phyloP scores from a whole-genome alignment of 2,888 invertebrate genomes.

The Chrysina gloriosa region DNA sequence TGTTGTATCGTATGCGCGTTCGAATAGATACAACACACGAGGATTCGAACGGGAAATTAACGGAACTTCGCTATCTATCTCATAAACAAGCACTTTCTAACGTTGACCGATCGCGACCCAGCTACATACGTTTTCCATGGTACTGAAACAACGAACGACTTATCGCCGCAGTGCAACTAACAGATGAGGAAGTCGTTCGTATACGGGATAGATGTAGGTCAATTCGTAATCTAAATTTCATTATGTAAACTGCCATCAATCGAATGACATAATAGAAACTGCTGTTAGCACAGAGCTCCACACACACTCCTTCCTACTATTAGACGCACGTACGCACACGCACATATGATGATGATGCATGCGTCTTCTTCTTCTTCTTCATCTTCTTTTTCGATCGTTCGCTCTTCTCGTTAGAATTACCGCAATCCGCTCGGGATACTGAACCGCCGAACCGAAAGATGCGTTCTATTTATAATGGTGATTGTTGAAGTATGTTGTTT shows the following conservation, averaged over 20 bases:
- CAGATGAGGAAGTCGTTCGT: constrained; percentile 4
- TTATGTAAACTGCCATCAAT: neutral
- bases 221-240: constrained; percentile 1
- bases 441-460: too few relatives aligned
- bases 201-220: neutral
- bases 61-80: neutral
- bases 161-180: neutral
- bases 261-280: neutral
- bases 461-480: too few relatives aligned
- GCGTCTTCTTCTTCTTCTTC: too few relatives aligned
- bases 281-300: too few relatives aligned
- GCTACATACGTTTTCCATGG: neutral
- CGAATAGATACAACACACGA: neutral
- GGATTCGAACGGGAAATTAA: neutral
- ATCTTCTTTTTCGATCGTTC: too few relatives aligned
- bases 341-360: too few relatives aligned
- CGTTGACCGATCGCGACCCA: neutral
- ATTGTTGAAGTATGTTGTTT: too few relatives aligned
- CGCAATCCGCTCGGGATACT: too few relatives aligned
- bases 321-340: too few relatives aligned
- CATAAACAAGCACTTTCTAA: neutral
- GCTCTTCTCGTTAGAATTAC: too few relatives aligned
- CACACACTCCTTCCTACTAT: too few relatives aligned
- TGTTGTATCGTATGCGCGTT: too few relatives aligned
- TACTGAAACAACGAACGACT: neutral